Evolutionary conservation across 2,113 vertebrate species (phyloP).

Genomic region (Mesocricetus auratus): DNA sequence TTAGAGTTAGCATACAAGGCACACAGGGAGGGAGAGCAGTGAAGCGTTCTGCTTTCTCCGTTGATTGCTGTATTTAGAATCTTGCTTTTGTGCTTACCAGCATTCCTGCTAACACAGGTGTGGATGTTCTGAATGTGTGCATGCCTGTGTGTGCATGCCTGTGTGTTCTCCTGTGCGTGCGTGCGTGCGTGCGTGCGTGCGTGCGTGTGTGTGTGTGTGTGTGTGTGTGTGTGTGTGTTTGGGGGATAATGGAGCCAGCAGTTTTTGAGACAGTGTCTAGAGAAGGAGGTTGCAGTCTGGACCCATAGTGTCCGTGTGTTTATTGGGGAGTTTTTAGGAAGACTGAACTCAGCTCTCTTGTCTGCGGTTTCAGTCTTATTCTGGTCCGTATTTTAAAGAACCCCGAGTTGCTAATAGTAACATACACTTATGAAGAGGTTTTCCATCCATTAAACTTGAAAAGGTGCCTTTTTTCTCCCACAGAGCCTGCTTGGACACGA

Average conservation of each 20-base stretch:
- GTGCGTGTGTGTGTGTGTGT: not conserved
- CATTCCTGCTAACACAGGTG: slow-evolving; percentile 67
- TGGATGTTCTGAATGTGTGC: slow-evolving; percentile 55
- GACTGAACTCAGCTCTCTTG: not conserved
- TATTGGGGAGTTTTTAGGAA: not conserved
- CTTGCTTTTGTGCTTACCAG: slow-evolving; percentile 60
- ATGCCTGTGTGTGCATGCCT: not conserved
- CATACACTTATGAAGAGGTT: not conserved
- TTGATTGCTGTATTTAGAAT: not conserved
- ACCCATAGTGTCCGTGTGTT: not conserved
- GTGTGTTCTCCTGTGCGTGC: not conserved
- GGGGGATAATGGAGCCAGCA: too few relatives aligned
- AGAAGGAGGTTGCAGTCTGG: not conserved
- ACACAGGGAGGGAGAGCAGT: not conserved
- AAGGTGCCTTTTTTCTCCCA: not conserved
- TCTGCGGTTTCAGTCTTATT: not conserved
- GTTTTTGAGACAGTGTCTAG: not conserved
- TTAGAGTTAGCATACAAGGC: slow-evolving; percentile 30
- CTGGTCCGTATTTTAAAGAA: not conserved
- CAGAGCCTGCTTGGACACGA: not conserved
- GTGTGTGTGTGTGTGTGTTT: too few relatives aligned
- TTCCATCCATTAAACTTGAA: not conserved
- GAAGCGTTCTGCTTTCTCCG: fast-evolving
- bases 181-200: not conserved
- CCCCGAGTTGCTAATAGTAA: not conserved